Conservation (phyloP, 1,140 invertebrate genomes). For the Coelopa frigida region DNA sequence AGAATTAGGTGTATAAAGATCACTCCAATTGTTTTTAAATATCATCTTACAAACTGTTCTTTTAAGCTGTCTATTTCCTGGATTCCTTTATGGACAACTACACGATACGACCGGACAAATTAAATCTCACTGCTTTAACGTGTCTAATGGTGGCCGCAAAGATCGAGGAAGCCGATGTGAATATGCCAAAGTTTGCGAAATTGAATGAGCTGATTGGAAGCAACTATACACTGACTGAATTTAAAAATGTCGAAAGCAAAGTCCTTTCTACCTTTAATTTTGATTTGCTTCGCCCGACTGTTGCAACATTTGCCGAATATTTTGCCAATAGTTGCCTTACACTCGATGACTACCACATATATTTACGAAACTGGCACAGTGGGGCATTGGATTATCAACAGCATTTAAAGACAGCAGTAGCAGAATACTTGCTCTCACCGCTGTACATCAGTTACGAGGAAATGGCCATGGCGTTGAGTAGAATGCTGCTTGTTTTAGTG, state of each 20-base stretch:
- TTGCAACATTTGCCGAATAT: slow-evolving; percentile 14
- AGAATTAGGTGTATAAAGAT: no score
- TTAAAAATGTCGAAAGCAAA: slow-evolving; percentile 12
- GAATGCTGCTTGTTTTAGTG: slow-evolving; percentile 5
- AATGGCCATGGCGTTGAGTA: slow-evolving; percentile 9
- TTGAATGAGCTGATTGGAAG: slow-evolving; percentile 7
- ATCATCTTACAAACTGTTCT: slow-evolving; percentile 2
- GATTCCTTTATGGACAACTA: slow-evolving; percentile 18
- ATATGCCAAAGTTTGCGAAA: slow-evolving; percentile 15
- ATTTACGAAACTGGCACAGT: slow-evolving; percentile 11
- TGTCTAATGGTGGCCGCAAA: slow-evolving; percentile 17
- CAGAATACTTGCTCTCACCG: background rate
- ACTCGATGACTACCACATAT: slow-evolving; percentile 18
- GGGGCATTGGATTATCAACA: background rate
- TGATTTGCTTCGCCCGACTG: slow-evolving; percentile 13
- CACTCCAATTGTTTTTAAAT: no score
- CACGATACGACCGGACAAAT: slow-evolving; percentile 12
- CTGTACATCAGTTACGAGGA: slow-evolving; percentile 10
- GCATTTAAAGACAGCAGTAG: background rate
- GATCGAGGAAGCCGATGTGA: slow-evolving; percentile 16
- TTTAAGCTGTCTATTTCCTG: slow-evolving; percentile 15
- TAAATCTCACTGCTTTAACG: slow-evolving; percentile 16
- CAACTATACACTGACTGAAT: slow-evolving; percentile 11
- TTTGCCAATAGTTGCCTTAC: slow-evolving; percentile 10
- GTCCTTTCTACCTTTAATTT: slow-evolving; percentile 12